phyloP scores from a whole-genome alignment of 2,797 vertebrate genomes.

The Anabas testudineus region DNA sequence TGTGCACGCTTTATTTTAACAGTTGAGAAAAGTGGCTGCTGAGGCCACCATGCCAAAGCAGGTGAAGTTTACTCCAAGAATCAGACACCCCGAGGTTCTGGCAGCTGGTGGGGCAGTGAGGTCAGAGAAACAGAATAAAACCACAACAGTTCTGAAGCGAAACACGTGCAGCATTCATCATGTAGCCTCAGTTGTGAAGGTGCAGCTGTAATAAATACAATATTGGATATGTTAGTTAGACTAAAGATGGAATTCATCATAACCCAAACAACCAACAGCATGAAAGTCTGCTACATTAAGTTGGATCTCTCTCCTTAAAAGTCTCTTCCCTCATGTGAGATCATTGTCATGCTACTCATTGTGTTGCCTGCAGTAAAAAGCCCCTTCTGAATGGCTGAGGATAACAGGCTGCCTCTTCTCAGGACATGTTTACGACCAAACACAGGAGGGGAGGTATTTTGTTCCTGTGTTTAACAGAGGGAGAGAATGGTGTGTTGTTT shows the following conservation, averaged over 20 bases:
- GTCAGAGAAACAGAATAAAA: conserved; percentile 48
- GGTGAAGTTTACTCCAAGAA: conserved; percentile 50
- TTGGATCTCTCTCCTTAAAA: neutral
- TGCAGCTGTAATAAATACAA: conserved; percentile 31
- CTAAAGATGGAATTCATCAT: conserved; percentile 9
- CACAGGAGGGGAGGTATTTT: conserved; percentile 39
- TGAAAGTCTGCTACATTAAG: conserved; percentile 9
- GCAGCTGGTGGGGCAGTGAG: conserved; percentile 46
- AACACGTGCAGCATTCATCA: conserved; percentile 9
- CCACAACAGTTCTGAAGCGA: conserved; percentile 15
- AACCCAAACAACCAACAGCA: conserved; percentile 10
- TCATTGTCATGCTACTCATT: conserved; percentile 21
- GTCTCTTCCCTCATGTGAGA: neutral
- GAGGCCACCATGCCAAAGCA: conserved; percentile 57
- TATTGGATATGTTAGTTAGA: conserved; percentile 5
- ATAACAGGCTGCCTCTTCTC: conserved; percentile 39
- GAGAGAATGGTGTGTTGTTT: conserved; percentile 32
- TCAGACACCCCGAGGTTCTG: conserved; percentile 35
- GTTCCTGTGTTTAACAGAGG: conserved; percentile 37
- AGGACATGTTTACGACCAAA: conserved; percentile 62
- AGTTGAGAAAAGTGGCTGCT: conserved; percentile 38
- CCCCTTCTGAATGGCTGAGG: conserved; percentile 9
- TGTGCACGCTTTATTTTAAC: conserved; percentile 18
- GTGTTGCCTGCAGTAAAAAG: conserved; percentile 19
- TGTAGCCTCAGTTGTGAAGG: conserved; percentile 8